These are phyloP conservation scores for Calosoma granatense DNA, from an alignment of 1,140 invertebrate species.

Conservation along the genomic window DNA sequence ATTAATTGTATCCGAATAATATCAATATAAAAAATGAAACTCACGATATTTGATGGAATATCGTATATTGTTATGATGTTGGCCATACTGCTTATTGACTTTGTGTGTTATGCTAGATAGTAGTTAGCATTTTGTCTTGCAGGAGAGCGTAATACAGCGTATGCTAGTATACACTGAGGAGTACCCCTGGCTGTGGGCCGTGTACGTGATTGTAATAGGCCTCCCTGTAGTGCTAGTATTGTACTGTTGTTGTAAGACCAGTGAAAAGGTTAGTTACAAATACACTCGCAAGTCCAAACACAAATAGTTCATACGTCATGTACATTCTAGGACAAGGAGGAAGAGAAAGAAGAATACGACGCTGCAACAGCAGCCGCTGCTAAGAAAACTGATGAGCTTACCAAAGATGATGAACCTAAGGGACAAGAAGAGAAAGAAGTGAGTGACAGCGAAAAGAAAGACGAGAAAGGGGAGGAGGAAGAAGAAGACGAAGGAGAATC, in stretches of 20 bases:
- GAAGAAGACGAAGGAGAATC: slow-evolving; percentile 34
- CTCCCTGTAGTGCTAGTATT: slow-evolving; percentile 68
- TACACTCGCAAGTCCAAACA: slow-evolving; percentile 10
- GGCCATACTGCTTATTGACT: not conserved
- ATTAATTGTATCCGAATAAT: too few species aligned
- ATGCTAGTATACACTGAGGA: slow-evolving; percentile 74
- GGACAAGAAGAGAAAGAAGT: slow-evolving; percentile 37
- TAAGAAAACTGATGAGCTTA: slow-evolving; percentile 51
- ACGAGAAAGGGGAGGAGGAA: slow-evolving; percentile 30
- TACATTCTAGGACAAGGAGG: slow-evolving; percentile 32
- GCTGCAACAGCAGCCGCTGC: slow-evolving; percentile 31
- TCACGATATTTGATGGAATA: not conserved
- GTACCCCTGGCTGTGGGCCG: slow-evolving; percentile 83
- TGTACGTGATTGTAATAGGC: slow-evolving; percentile 72
- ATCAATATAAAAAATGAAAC: too few species aligned
- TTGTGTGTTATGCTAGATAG: slow-evolving; percentile 12
- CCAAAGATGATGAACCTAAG: slow-evolving; percentile 37
- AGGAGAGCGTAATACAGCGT: slow-evolving; percentile 74
- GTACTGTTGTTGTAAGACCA: slow-evolving; percentile 69
- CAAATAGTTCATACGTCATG: slow-evolving; percentile 22
- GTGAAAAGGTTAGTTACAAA: slow-evolving; percentile 36
- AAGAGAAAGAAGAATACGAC: slow-evolving; percentile 18
- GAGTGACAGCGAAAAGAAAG: slow-evolving; percentile 39
- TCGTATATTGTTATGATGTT: not conserved
- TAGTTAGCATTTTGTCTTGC: too few species aligned